Percentiles rank a stretch among this genome's conserved stretches.
These are phyloP conservation scores for Holacanthella duospinosa DNA, from an alignment of 2,888 invertebrate species.

Conservation along the genomic window DNA sequence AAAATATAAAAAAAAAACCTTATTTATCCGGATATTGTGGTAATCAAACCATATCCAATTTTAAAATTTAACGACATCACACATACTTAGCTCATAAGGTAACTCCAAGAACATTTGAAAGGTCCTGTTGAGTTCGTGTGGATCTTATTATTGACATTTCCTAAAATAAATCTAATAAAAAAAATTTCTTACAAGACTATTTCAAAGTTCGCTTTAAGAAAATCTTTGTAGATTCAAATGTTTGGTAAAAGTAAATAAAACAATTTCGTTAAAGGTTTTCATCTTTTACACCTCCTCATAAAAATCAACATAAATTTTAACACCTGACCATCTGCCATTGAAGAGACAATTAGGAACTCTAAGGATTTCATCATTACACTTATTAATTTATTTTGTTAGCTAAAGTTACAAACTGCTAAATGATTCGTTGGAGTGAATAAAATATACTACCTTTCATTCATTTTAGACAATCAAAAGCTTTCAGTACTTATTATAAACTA, in stretches of 20 bases:
- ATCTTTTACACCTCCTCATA: background rate
- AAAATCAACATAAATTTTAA: conserved; percentile 9
- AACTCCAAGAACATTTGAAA: background rate
- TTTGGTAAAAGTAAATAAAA: no score
- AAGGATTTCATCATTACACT: background rate
- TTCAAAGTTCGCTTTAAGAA: background rate
- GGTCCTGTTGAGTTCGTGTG: background rate
- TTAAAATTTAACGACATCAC: conserved; percentile 4
- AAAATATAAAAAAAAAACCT: no score
- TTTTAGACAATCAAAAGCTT: background rate
- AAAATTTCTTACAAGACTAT: background rate
- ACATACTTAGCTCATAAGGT: background rate
- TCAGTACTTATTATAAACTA: no score
- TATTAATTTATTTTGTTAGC: background rate
- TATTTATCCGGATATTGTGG: background rate
- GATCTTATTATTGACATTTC: background rate
- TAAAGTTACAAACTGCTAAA: background rate
- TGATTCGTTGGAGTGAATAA: no score
- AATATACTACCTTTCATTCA: no score
- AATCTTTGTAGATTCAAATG: background rate
- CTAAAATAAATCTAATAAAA: no score
- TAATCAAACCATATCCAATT: background rate
- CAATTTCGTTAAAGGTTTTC: no score
- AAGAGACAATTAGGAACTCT: conserved; percentile 14
- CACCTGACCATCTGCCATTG: conserved; percentile 20